Evolutionary conservation across 2,888 invertebrate species (phyloP).

Genomic region (Drosophila greeni): DNA sequence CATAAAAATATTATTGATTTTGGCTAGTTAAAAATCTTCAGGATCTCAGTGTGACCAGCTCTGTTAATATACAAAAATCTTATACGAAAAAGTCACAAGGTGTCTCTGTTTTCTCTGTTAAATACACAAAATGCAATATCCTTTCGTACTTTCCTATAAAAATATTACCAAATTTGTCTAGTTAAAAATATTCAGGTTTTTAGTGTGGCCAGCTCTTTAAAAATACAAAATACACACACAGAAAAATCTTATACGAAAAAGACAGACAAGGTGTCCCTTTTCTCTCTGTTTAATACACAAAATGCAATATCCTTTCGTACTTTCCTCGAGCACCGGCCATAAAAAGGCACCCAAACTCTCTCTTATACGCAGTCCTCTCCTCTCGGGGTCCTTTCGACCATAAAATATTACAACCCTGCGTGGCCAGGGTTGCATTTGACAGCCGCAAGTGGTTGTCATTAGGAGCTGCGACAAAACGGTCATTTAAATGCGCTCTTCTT

Average conservation of each 20-base stretch:
- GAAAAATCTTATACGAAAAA: background rate
- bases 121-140: constrained; percentile 1
- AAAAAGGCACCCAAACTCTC: constrained; percentile 12
- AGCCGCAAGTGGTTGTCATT: constrained; percentile 75
- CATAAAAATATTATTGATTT: constrained; percentile 1
- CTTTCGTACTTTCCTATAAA: background rate
- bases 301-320: background rate
- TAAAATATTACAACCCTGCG: constrained; percentile 68
- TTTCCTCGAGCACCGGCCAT: constrained; percentile 7
- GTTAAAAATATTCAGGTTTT: no score
- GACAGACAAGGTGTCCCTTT: no score
- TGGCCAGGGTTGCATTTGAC: constrained; percentile 68
- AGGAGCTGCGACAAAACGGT: constrained; percentile 63
- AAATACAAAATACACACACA: background rate
- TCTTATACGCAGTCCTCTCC: background rate
- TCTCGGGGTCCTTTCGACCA: constrained; percentile 27
- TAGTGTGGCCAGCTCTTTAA: no score
- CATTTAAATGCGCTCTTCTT: constrained; percentile 67
- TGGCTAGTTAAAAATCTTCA: background rate
- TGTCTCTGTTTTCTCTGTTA: background rate
- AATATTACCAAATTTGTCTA: no score
- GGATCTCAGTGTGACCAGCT: background rate
- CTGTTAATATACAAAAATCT: background rate
- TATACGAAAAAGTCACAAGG: no score
- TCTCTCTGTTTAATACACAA: background rate